Evolutionary conservation across 2,113 vertebrate genomes (phyloP), one percentile per base, ranked within the genome.

Genomic region (Syrrhaptes paradoxus): DNA sequence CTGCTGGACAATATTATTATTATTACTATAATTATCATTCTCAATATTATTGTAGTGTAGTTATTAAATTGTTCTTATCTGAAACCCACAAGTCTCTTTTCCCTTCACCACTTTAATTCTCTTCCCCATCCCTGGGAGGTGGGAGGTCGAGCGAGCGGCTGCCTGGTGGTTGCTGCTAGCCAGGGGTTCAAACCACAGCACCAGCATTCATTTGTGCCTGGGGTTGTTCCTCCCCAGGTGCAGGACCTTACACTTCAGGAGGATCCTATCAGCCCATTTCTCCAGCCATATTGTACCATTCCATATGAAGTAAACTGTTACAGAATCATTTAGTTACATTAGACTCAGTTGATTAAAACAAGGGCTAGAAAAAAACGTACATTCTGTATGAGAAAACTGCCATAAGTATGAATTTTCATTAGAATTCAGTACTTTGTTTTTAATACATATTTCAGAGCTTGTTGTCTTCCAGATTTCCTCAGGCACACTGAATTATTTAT

Each of bases 401-500:
- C 73, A 92, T 82, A 93, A 93, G 71, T 88, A 90, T 38, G 76
- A 68, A 75, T 90, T 92, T 88, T 93, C 94, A 96, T 90, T 94
- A 90, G 61, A 90, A 92, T 71, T 89, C 61, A 82, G 83, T 72
- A 87, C 79, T 93, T 93, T 58, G 49, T 45, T 49, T 94, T 95
- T 89, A 89, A 95, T 87, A 96, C 68, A 78, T 73, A 89, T 92
- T 95, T 93, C 83, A 87, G 92, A 87, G 66, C 80, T 87, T 92
- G 59, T 81, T 32, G 6, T 88, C 67, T 68, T 89, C 62, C 58
- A 81, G 45, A 92, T 92, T 92, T 95, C 89, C 80, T 93, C 66
- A 93, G 86, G 90, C 90, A 89, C 38, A 58, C 31, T 95, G 92
- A 94, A 96, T 96, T 95, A 95, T 93, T 96, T 90, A 92, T 89